Percentiles rank a stretch among this genome's conserved stretches.
These are phyloP conservation scores for Typhlichthys eigenmanni DNA, from an alignment of 2,797 vertebrate genomes.

Conservation along the genomic window DNA sequence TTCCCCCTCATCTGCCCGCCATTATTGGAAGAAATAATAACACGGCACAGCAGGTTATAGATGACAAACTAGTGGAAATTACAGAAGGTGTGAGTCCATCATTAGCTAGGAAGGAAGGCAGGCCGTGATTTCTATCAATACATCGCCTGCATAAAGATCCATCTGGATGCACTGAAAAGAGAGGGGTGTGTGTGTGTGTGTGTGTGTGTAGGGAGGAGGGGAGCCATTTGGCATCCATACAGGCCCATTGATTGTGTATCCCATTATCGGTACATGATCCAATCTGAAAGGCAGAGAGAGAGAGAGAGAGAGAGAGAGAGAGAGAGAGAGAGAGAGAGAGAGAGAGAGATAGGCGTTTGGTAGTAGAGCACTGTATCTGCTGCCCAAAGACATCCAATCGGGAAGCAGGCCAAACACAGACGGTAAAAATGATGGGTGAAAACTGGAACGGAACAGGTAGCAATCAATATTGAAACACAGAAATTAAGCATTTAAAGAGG, in stretches of 20 bases:
- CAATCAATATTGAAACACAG: conserved; percentile 88
- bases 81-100: conserved; percentile 68
- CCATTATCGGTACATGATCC: conserved; percentile 76
- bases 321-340: conserved; percentile 15
- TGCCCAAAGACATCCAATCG: conserved; percentile 66
- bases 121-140: conserved; percentile 72
- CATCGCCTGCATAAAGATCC: conserved; percentile 78
- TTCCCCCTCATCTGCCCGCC: neutral
- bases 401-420: conserved; percentile 75
- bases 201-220: neutral
- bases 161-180: conserved; percentile 78
- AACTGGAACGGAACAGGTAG: conserved; percentile 81
- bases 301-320: conserved; percentile 6
- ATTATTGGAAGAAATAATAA: no score
- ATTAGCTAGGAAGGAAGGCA: conserved; percentile 70
- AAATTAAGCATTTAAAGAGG: conserved; percentile 84
- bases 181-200: conserved; percentile 11
- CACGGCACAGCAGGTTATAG: conserved; percentile 48
- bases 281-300: conserved; percentile 65
- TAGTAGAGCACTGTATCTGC: conserved; percentile 51
- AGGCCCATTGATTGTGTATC: conserved; percentile 75
- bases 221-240: conserved; percentile 68
- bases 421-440: conserved; percentile 20
- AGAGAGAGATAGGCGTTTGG: neutral
- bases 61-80: conserved; percentile 50